Percentiles rank a stretch among this genome's conserved stretches.
These are phyloP conservation scores for Aphelinus atriplicis DNA, from an alignment of 1,140 invertebrate genomes.

Conservation along the genomic window DNA sequence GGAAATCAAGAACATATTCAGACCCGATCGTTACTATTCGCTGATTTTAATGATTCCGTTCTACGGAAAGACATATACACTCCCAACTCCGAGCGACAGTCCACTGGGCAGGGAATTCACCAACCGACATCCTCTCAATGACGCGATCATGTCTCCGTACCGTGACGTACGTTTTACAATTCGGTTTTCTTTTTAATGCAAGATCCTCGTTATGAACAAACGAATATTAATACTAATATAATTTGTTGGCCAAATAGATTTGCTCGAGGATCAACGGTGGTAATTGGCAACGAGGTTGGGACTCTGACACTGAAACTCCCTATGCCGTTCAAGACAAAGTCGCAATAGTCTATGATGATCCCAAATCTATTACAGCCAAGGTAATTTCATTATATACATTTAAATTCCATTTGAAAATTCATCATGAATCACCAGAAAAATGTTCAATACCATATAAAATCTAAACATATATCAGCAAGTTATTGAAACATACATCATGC, in stretches of 20 bases:
- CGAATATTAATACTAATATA: too few species aligned
- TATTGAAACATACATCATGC: too few species aligned
- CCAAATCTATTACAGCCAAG: slow-evolving; percentile 19
- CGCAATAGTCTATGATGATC: slow-evolving; percentile 20
- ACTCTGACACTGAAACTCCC: not conserved
- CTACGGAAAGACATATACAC: slow-evolving; percentile 16
- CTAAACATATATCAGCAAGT: too few species aligned
- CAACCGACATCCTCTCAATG: not conserved
- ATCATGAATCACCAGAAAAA: too few species aligned
- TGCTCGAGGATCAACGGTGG: not conserved
- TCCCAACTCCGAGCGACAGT: slow-evolving; percentile 1
- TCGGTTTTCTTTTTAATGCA: too few species aligned
- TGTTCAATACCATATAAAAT: too few species aligned
- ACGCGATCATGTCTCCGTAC: not conserved
- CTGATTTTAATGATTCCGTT: slow-evolving; percentile 31
- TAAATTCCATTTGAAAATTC: too few species aligned
- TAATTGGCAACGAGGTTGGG: slow-evolving; percentile 12
- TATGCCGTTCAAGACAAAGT: slow-evolving; percentile 8
- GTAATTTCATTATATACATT: slow-evolving; percentile 5
- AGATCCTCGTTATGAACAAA: too few species aligned
- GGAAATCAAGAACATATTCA: not conserved
- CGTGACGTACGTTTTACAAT: not conserved
- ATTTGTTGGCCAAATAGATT: slow-evolving; percentile 5
- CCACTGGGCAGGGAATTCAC: slow-evolving; percentile 4
- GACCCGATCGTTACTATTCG: not conserved